Percentiles rank a stretch among this genome's conserved stretches.
Evolutionary conservation across 1,140 invertebrate species (phyloP).

Genomic region (Reticulitermes speratus): DNA sequence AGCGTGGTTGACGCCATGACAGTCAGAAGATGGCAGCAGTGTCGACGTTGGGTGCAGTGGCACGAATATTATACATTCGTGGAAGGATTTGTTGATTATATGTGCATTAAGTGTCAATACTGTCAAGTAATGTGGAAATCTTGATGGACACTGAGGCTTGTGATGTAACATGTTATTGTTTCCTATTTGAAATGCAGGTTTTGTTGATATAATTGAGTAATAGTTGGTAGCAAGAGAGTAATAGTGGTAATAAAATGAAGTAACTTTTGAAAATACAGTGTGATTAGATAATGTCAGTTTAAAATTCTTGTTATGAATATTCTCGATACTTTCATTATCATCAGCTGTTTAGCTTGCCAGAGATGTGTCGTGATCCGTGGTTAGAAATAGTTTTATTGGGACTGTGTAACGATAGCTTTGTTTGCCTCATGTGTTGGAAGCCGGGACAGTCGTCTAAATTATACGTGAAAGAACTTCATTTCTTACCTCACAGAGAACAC

Average conservation of each 20-base stretch:
- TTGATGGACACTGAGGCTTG: background rate
- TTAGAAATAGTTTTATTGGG: too few relatives aligned
- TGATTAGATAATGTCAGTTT: background rate
- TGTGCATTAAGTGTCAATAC: background rate
- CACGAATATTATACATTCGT: background rate
- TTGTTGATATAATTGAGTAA: background rate
- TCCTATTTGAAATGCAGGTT: background rate
- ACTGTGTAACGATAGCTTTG: too few relatives aligned
- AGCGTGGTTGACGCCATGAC: too few relatives aligned
- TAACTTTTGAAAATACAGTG: background rate
- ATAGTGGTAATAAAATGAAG: background rate
- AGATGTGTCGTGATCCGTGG: too few relatives aligned
- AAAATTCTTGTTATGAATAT: too few relatives aligned
- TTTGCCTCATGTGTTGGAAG: too few relatives aligned
- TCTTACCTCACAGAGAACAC: too few relatives aligned
- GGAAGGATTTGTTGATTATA: background rate
- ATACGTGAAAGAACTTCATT: too few relatives aligned
- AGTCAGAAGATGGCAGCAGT: background rate
- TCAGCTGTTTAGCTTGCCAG: too few relatives aligned
- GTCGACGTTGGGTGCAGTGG: background rate
- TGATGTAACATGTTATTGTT: background rate
- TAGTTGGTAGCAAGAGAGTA: background rate
- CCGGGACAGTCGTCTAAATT: too few relatives aligned
- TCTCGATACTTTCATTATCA: too few relatives aligned
- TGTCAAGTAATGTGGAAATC: background rate